Percentiles rank a stretch among this genome's conserved stretches.
phyloP scores from a whole-genome alignment of 2,888 invertebrate species.

The Phaedon cochleariae region DNA sequence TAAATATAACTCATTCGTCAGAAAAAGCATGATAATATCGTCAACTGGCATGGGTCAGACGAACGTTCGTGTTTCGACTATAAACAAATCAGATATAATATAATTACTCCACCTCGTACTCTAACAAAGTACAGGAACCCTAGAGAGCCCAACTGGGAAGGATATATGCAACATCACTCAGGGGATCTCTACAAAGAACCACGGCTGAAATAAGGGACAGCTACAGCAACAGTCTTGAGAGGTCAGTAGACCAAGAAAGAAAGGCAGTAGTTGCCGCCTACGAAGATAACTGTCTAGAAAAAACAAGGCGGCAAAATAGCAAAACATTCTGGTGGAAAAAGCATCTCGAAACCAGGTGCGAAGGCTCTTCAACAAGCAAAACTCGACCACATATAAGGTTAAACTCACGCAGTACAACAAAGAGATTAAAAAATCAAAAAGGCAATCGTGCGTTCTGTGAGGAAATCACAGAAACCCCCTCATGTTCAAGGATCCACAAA shows the following conservation, averaged over 20 bases:
- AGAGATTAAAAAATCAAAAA: slow-evolving; percentile 12
- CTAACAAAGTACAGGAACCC: too few species aligned
- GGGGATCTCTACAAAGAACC: neutral
- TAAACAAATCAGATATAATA: too few species aligned
- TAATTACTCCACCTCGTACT: too few species aligned
- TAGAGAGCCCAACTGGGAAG: neutral
- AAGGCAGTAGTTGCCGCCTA: too few species aligned
- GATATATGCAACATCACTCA: neutral
- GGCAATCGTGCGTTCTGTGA: slow-evolving; percentile 18
- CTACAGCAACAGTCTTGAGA: neutral
- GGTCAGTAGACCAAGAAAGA: neutral
- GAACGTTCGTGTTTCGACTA: too few species aligned
- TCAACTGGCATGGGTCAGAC: too few species aligned
- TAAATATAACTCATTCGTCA: too few species aligned
- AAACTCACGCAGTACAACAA: slow-evolving; percentile 19
- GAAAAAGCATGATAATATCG: too few species aligned
- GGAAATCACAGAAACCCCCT: too few species aligned
- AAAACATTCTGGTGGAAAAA: slow-evolving; percentile 8
- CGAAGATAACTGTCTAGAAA: neutral
- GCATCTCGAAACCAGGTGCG: neutral
- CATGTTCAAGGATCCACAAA: too few species aligned
- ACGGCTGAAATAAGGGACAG: too few species aligned
- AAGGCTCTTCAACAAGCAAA: neutral
- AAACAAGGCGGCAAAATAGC: neutral
- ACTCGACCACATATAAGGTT: slow-evolving; percentile 5